A percentile compares a stretch with the other conserved stretches of the same genome.
Conservation (phyloP, 2,888 invertebrate species). For the Drosophila kambysellisi region DNA sequence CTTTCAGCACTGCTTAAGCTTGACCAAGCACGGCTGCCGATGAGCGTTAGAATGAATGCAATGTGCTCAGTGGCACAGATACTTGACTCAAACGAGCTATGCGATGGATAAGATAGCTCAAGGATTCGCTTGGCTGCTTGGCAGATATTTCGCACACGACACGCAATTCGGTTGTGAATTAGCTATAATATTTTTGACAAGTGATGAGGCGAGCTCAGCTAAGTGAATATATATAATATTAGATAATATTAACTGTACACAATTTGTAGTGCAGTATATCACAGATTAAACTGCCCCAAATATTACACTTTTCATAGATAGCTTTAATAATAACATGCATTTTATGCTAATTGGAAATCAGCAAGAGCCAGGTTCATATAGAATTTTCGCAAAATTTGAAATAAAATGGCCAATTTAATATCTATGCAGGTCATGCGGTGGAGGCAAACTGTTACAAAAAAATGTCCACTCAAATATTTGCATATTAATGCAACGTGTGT, state of each 20-base stretch:
- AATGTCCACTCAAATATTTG: conserved; percentile 69
- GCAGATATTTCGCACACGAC: conserved; percentile 29
- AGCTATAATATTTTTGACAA: conserved; percentile 9
- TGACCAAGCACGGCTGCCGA: conserved; percentile 23
- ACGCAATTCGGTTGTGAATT: conserved; percentile 11
- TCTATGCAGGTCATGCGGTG: conserved; percentile 13
- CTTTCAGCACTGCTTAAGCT: conserved; percentile 38
- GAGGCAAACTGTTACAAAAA: conserved; percentile 55
- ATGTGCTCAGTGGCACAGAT: conserved; percentile 18
- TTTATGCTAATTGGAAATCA: conserved; percentile 4
- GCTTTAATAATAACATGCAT: conserved; percentile 2
- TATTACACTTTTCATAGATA: not conserved
- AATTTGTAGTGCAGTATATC: not conserved
- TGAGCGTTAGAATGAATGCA: conserved; percentile 42
- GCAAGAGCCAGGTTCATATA: conserved; percentile 6
- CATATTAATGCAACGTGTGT: conserved; percentile 69
- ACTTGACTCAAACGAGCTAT: conserved; percentile 15
- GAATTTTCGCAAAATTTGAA: conserved; percentile 1
- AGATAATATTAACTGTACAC: not conserved
- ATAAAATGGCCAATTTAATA: conserved; percentile 3
- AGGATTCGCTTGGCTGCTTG: not conserved
- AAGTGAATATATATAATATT: not conserved
- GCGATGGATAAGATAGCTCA: conserved; percentile 3
- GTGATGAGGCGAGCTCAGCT: not conserved
- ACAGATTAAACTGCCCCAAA: not conserved